Base-by-base conservation (phyloP, 2,797 vertebrate genomes). In the Schizopygopsis pylzovi region DNA sequence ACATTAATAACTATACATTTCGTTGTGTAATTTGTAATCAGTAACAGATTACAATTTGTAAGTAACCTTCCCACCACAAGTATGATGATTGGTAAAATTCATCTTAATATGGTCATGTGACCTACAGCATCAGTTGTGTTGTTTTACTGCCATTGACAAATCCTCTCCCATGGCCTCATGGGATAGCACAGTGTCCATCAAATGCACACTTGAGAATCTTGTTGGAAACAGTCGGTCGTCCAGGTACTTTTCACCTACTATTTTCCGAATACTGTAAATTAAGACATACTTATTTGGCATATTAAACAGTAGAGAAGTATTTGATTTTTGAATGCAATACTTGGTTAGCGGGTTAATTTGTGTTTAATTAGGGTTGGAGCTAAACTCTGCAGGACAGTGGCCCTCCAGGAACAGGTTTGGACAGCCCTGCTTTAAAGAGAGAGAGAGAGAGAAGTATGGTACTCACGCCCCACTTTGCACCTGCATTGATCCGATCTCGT, bases 401-500 rank as follows among this genome's bases (percentile, higher is more conserved):
- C 22, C 56, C n/a, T 59, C 9, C 56, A n/a, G 56, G 4, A n/a
- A 39, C 33, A 68, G 16, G 33, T 4, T 39, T 39, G 33, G 16
- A 39, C 72, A 47, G 13, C 45, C 45, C 43, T 25, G 41, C 18
- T 28, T 43, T 16, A 33, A 2, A 79, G 68, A 77, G 45, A 81
- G 59, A 81, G 39, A 81, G 59, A 81, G 39, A 73, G 49, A 78
- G 1, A 78, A 37, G 16, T 16, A 28, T 18, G 37, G 87, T 86
- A 96, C 97, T 97, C 95, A 99, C 97, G 97, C 94, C 77, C 98
- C 98, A 0, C 95, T 95, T 91, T 96, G 95, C 92, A 98, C 94
- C 93, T 98, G 97, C 97, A 99, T 98, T 88, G 98, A 98, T 90
- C 98, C 98, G 81, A 99, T 97, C 95, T 99, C 97, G 0, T 97